Base-by-base conservation (phyloP, 2,888 invertebrate species). In the Trypoxylon attenuatum region DNA sequence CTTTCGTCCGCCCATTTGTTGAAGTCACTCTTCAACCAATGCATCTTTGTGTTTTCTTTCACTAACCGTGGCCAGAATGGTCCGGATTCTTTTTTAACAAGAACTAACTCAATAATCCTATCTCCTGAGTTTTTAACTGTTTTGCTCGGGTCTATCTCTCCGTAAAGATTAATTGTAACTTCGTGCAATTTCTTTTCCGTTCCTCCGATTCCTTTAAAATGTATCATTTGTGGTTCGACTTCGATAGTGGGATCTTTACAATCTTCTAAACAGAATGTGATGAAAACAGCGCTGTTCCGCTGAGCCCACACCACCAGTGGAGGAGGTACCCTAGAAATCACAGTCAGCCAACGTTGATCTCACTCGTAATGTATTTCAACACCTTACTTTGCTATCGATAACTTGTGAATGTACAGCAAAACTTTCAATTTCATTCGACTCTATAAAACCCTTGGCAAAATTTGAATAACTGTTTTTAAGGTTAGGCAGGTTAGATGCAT, bases 1-100 rank as follows among this genome's bases (percentile, higher is more conserved):
- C 96, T 96, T 88, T 99, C 98, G 89, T 98, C 98, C 88, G 92
- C 93, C 98, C 98, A 99, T 89, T 97, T 97, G 86, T 96, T 95
- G 87, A 99, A 99, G 87, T 99, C 98, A 80, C 97, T 94, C 90
- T 98, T 98, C 79, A 99, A 90, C 93, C 97, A 98, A 87, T 97
- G 97, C 79, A 93, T 93, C 89, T 98, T 98, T 87, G 93, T 93
- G 82, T 93, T 94, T 80, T 95, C 95, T 86, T 94, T 94, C 58
- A 96, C 94, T 77, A 98, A 89, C 73, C 94, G 90, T 53, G 96
- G 93, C 98, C 98, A 98, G 87, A 92, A 97, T 0, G 94, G 90
- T 64, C 93, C 94, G 47, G 90, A 90, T 71, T 90, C 90, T 55
- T 83, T 89, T 87, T 94, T 94, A 73, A 89, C 89, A 77, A 94